These are phyloP conservation scores for Eucera pruinosa DNA, from an alignment of 2,888 invertebrate species.

Conservation along the genomic window DNA sequence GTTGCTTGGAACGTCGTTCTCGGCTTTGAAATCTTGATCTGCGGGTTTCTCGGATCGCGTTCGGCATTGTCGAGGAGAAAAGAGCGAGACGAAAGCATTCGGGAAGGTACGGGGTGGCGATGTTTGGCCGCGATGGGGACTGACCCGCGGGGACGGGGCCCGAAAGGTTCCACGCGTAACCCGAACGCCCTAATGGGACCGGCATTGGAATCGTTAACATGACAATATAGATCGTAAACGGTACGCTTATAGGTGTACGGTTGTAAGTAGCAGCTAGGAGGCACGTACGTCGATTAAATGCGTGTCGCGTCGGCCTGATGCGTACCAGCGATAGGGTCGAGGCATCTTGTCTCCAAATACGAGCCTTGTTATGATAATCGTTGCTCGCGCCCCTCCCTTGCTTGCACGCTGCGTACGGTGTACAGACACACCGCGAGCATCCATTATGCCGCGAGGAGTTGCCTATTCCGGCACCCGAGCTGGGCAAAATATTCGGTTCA, in stretches of 20 bases:
- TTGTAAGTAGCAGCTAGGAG: slow-evolving; percentile 41
- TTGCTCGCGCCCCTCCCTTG: slow-evolving; percentile 58
- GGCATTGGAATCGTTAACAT: slow-evolving; percentile 81
- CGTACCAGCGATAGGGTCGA: slow-evolving; percentile 74
- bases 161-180: slow-evolving; percentile 19
- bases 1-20: too few species aligned
- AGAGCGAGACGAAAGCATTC: background rate
- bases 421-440: too few species aligned
- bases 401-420: too few species aligned
- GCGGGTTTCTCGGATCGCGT: too few species aligned
- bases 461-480: too few species aligned
- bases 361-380: slow-evolving; percentile 82
- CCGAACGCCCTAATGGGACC: slow-evolving; percentile 79
- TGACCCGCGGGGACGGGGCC: too few species aligned
- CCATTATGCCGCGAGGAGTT: too few species aligned
- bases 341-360: slow-evolving; percentile 76
- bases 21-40: too few species aligned
- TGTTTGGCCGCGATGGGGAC: slow-evolving; percentile 3
- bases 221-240: slow-evolving; percentile 79
- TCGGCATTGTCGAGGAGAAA: too few species aligned
- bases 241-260: slow-evolving; percentile 66
- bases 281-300: slow-evolving; percentile 70
- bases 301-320: slow-evolving; percentile 72
- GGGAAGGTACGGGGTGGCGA: slow-evolving; percentile 35
- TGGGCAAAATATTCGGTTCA: too few species aligned